These are phyloP conservation scores for Apeira syringaria DNA, from an alignment of 2,888 invertebrate genomes.

Conservation along the genomic window DNA sequence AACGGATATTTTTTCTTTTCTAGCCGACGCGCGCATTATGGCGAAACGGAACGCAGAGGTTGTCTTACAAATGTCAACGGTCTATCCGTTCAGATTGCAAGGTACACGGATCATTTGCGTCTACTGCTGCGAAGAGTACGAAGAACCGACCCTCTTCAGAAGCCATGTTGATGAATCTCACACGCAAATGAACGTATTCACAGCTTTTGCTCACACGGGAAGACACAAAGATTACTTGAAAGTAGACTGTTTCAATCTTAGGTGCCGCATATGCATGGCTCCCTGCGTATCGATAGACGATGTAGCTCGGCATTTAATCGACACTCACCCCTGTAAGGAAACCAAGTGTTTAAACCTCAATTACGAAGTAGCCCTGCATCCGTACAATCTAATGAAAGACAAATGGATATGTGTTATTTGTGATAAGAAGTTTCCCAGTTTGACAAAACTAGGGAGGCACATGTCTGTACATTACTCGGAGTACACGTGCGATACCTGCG, in stretches of 20 bases:
- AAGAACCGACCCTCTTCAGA: conserved; percentile 57
- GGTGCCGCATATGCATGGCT: conserved; percentile 54
- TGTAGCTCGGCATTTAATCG: conserved; percentile 54
- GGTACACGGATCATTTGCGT: conserved; percentile 63
- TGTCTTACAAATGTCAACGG: conserved; percentile 66
- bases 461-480: conserved; percentile 63
- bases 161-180: conserved; percentile 56
- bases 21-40: conserved; percentile 58
- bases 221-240: conserved; percentile 59
- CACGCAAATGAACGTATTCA: conserved; percentile 52
- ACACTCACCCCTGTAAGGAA: conserved; percentile 42
- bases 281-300: conserved; percentile 48
- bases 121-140: conserved; percentile 66
- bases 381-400: conserved; percentile 57
- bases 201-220: conserved; percentile 61
- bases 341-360: conserved; percentile 45
- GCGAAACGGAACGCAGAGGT: conserved; percentile 69
- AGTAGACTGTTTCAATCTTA: conserved; percentile 61
- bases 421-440: conserved; percentile 51
- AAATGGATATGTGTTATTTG: conserved; percentile 61
- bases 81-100: conserved; percentile 68
- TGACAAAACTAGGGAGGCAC: conserved; percentile 61
- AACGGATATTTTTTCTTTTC: conserved; percentile 64
- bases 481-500: conserved; percentile 68
- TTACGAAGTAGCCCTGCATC: conserved; percentile 60